Base-by-base conservation (phyloP, 1,140 invertebrate genomes). In the Pogonomyrmex barbatus region DNA sequence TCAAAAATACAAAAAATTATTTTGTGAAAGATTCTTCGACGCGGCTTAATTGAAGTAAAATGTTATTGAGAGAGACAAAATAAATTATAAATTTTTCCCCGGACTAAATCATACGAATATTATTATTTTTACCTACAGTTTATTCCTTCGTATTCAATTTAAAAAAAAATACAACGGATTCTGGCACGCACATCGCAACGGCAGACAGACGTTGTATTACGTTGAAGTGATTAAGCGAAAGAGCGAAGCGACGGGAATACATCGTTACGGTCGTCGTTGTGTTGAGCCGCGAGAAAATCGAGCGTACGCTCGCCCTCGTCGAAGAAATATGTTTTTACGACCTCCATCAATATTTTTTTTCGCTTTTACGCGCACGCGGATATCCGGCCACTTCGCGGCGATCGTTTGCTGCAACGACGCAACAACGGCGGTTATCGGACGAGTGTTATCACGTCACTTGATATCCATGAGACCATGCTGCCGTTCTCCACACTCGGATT, bases 331-430 rank as follows among this genome's bases (percentile, higher is more conserved):
- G 36, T 75, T 60, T 63, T 47, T 24, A 60, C 54, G 3, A 5
- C 3, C 39, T 58, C 10, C 12, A 10, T 47, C 54, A 60, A 75
- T 83, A 45, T 8, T 75, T 78, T 56, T 52, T 54, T 54, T 14
- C 45, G 82, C 50, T 83, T 87, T 73, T 56, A 56, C 45, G 45
- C 76, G 39, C 71, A 14, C 24, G 6, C 65, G 56, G 65, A 82
- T 71, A 45, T 82, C 65, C 47, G 62, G 12, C 24, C n/a, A 65
- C n/a, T 79, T 50, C 17, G 52, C 45, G 33, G 58, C 73, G 56
- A 56, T 45, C 45, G 52, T 62, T 56, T 17, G 45, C 47, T 56
- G 50, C 39, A 45, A 24, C 60, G 36, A 17, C 42, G 10, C 73
- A 45, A 62, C 50, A 45, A 47, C n/a, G 39, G 50, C 17, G 42